Evolutionary conservation across 2,797 vertebrate genomes (phyloP), one percentile per base, ranked within the genome.

Genomic region (Brotogeris chrysoptera): DNA sequence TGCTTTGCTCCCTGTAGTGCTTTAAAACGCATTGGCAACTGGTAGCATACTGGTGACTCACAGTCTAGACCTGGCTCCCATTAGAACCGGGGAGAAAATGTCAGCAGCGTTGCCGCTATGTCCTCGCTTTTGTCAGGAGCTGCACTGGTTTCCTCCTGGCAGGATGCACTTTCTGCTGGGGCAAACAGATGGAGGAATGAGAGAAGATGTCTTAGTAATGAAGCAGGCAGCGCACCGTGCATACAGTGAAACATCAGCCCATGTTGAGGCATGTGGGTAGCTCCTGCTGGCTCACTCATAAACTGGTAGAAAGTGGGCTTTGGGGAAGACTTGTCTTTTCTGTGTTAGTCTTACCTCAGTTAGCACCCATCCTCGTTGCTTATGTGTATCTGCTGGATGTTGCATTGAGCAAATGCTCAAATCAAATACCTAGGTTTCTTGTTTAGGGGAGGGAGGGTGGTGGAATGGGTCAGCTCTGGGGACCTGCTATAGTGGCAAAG

Each of bases 161-260:
- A 41, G 47, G 61, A 17, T 79, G 25, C 32, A 61, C 21, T 0
- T 0, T 32, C 63, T 63, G 43, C 25, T 64, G 36, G 61, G 50
- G 28, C 86, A n/a, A 16, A 55, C n/a, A 59, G 80, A n/a, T 55
- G 63, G 66, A 60, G 57, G 57, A 72, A 64, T 6, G 21, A 68
- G n/a, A 28, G 74, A 89, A 70, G n/a, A 13, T 55, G 32, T 72
- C 36, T 44, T 50, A 25, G 3, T 21, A n/a, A 18, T 44, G 41
- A 11, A 59, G 44, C 24, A 39, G 52, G 34, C 55, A 2, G 14
- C 0, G 1, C 9, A 4, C 34, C 1, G 0, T 1, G 0, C 9
- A 1, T 12, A 4, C 27, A 24, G 24, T 21, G 66, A 74, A 44
- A n/a, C 64, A 27, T 55, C 70, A 34, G 2, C 19, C 64, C 5